These are phyloP conservation scores for Oxyura jamaicensis DNA, from an alignment of 2,113 vertebrate species.

Conservation along the genomic window DNA sequence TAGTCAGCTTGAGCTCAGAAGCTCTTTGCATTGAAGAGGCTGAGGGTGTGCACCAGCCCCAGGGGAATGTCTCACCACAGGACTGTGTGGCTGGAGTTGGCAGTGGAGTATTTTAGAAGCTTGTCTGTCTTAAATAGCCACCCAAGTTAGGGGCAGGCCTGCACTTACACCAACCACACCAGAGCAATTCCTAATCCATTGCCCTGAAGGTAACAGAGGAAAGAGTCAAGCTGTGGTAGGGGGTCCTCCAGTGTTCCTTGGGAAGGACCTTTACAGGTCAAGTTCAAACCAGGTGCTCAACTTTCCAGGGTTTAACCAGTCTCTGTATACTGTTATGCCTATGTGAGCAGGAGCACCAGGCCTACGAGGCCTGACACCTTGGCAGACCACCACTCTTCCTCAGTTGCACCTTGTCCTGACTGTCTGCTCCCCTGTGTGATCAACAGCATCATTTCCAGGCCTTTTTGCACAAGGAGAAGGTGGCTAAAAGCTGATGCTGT, in stretches of 20 bases:
- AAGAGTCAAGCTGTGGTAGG: background rate
- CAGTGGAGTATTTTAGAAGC: background rate
- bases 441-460: background rate
- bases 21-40: background rate
- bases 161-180: background rate
- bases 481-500: background rate
- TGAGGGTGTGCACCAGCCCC: rapidly evolving
- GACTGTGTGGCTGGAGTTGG: background rate
- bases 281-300: background rate
- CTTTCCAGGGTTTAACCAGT: background rate
- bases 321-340: background rate
- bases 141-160: background rate
- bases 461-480: background rate
- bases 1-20: background rate
- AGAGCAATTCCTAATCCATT: background rate
- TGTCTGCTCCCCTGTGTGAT: background rate
- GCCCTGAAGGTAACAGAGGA: background rate
- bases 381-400: background rate
- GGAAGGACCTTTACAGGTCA: background rate
- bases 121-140: background rate
- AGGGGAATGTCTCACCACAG: rapidly evolving
- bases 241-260: background rate
- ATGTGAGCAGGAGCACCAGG: background rate
- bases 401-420: background rate
- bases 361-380: background rate